These are phyloP conservation scores for Muschampia plurimacula DNA, from an alignment of 2,888 invertebrate genomes.

Conservation along the genomic window DNA sequence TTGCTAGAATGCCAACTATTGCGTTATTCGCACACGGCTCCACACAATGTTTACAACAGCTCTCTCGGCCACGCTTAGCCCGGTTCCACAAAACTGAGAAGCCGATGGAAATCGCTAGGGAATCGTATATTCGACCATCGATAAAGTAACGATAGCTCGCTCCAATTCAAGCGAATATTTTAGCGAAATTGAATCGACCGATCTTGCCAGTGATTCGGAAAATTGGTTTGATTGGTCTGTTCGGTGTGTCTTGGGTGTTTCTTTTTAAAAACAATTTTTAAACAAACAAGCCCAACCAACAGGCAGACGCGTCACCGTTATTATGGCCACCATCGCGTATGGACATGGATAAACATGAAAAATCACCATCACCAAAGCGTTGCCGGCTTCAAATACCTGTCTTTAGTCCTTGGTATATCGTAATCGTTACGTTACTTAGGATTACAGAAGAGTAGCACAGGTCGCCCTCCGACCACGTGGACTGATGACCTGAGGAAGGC, in stretches of 20 bases:
- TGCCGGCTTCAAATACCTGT: too few relatives aligned
- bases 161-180: slow-evolving; percentile 75
- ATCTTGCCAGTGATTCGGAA: slow-evolving; percentile 71
- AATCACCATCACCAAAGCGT: too few relatives aligned
- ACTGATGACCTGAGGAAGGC: too few relatives aligned
- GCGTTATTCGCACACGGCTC: neutral
- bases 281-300: neutral
- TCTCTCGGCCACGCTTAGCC: slow-evolving; percentile 21
- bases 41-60: slow-evolving; percentile 27
- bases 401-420: too few relatives aligned
- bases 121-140: slow-evolving; percentile 65
- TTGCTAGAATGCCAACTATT: neutral
- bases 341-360: too few relatives aligned
- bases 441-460: too few relatives aligned
- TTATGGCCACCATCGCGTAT: too few relatives aligned
- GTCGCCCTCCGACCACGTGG: too few relatives aligned
- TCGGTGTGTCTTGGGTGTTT: slow-evolving; percentile 45
- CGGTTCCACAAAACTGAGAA: slow-evolving; percentile 55
- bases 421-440: too few relatives aligned
- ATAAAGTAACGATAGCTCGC: slow-evolving; percentile 73
- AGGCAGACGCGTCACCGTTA: too few relatives aligned
- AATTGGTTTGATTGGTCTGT: slow-evolving; percentile 64
- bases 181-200: slow-evolving; percentile 78
- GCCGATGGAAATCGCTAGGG: slow-evolving; percentile 63
- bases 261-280: neutral